These are phyloP conservation scores for Thalpophila matura DNA, from an alignment of 2,888 invertebrate species.

Conservation along the genomic window DNA sequence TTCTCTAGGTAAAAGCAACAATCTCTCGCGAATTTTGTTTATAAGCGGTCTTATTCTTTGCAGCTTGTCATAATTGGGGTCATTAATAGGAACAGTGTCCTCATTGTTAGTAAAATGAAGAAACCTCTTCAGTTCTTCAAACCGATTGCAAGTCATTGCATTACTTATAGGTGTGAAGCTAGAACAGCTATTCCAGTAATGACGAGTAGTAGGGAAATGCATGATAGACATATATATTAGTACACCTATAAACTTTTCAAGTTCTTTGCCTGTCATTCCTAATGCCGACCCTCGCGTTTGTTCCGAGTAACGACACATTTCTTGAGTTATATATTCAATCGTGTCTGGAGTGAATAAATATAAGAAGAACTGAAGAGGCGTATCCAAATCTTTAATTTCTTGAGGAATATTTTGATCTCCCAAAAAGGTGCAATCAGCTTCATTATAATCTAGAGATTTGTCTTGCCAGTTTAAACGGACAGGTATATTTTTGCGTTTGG, in stretches of 20 bases:
- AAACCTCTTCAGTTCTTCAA: constrained; percentile 39
- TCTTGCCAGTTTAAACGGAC: constrained; percentile 19
- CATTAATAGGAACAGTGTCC: background rate
- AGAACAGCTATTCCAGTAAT: constrained; percentile 22
- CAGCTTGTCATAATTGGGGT: constrained; percentile 60
- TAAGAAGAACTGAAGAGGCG: constrained; percentile 20
- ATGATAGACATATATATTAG: constrained; percentile 41
- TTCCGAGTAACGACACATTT: constrained; percentile 4
- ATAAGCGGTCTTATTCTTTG: constrained; percentile 46
- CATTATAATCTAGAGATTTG: constrained; percentile 23
- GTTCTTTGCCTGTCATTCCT: constrained; percentile 9
- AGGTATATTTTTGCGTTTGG: constrained; percentile 18
- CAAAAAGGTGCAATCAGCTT: constrained; percentile 25
- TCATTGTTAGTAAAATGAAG: constrained; percentile 29
- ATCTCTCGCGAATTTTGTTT: constrained; percentile 19
- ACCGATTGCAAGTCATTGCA: constrained; percentile 43
- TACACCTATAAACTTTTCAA: constrained; percentile 26
- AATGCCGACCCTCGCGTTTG: constrained; percentile 3
- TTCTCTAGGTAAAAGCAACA: constrained; percentile 54
- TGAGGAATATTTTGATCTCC: constrained; percentile 29
- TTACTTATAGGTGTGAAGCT: constrained; percentile 26
- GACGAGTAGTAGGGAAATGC: constrained; percentile 29
- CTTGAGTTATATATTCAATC: constrained; percentile 14
- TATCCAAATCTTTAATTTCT: constrained; percentile 37
- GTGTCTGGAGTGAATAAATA: constrained; percentile 21